Conservation (phyloP, 2,113 vertebrate species). For the Apeltes quadracus region DNA sequence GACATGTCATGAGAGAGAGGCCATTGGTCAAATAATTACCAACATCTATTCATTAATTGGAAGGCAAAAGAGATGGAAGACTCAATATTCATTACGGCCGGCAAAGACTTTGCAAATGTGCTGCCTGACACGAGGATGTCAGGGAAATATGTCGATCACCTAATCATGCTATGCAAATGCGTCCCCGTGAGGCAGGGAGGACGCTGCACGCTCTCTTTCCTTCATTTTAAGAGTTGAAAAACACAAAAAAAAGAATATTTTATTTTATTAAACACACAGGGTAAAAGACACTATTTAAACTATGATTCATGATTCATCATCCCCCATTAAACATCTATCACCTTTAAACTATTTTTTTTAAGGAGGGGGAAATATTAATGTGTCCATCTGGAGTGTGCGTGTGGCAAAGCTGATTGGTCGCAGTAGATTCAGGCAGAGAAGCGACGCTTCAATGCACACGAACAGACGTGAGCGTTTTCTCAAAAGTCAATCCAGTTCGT, state of each 20-base stretch:
- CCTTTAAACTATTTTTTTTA: not conserved
- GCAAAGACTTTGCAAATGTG: conserved; percentile 78
- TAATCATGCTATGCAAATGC: conserved; percentile 69
- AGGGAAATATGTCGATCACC: conserved; percentile 70
- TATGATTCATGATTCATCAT: conserved; percentile 1
- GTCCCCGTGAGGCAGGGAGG: conserved; percentile 39
- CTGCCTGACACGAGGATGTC: conserved; percentile 65
- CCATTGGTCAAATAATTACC: conserved; percentile 83
- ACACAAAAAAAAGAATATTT: not conserved
- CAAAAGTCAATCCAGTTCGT: conserved; percentile 34
- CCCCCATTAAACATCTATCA: not conserved
- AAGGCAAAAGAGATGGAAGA: conserved; percentile 78
- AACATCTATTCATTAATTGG: conserved; percentile 84
- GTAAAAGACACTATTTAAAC: not conserved
- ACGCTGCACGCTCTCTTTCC: not conserved
- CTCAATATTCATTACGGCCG: conserved; percentile 82
- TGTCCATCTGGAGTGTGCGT: not conserved
- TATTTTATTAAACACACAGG: not conserved
- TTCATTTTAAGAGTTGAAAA: not conserved
- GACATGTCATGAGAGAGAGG: conserved; percentile 77
- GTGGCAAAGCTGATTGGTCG: conserved; percentile 16
- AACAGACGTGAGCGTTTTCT: not conserved
- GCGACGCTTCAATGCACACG: not conserved
- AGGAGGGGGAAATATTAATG: conserved; percentile 17
- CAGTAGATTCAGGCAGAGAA: conserved; percentile 5